Evolutionary conservation across 2,888 invertebrate species (phyloP).

Genomic region (Brachynemurus nebulosus): DNA sequence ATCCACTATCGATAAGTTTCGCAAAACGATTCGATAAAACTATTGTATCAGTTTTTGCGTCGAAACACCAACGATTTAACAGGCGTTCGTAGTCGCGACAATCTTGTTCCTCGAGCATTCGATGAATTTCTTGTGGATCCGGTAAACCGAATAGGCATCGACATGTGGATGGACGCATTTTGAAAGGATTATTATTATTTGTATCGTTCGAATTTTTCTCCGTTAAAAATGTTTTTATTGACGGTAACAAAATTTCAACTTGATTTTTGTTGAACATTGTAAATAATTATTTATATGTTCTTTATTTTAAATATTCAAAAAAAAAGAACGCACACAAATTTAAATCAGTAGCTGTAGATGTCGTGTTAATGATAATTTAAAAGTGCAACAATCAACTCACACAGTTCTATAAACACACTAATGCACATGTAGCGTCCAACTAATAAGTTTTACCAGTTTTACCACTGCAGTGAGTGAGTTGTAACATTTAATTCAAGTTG

Average conservation of each 20-base stretch:
- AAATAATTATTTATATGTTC: neutral
- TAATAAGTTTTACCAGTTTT: no score
- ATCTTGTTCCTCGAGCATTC: neutral
- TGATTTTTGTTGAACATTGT: neutral
- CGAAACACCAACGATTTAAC: neutral
- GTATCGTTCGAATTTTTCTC: neutral
- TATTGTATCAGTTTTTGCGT: neutral
- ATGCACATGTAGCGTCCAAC: no score
- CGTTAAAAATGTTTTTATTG: neutral
- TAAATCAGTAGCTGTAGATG: no score
- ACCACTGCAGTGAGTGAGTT: no score
- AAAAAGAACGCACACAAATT: no score
- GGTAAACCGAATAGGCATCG: neutral
- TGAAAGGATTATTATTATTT: neutral
- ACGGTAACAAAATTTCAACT: neutral
- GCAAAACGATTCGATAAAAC: neutral
- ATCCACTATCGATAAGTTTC: no score
- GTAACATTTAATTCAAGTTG: no score
- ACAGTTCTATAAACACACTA: no score
- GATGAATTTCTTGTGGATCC: neutral
- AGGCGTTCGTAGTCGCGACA: neutral
- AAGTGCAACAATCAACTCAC: no score
- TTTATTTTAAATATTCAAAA: no score
- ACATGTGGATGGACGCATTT: neutral
- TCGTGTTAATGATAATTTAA: no score